Conservation (phyloP, 2,888 invertebrate species). For the Notodonta ziczac region DNA sequence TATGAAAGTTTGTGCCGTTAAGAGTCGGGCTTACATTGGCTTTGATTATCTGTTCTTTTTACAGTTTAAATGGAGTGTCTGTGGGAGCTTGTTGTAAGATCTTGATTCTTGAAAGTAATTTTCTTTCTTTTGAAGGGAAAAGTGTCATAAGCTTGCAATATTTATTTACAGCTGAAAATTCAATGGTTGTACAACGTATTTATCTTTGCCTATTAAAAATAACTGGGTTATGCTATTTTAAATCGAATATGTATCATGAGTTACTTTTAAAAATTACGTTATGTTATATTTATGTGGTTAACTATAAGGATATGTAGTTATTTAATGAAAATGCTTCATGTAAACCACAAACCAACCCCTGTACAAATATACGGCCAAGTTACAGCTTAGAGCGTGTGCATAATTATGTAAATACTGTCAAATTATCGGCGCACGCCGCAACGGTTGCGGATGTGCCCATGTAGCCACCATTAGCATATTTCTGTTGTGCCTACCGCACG, state of each 20-base stretch:
- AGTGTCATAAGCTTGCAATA: background rate
- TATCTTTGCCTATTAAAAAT: too few relatives aligned
- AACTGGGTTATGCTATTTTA: too few relatives aligned
- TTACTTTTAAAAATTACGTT: too few relatives aligned
- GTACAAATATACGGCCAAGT: background rate
- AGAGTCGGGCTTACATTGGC: conserved; percentile 21
- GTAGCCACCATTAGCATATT: background rate
- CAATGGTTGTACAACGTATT: too few relatives aligned
- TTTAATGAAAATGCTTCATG: too few relatives aligned
- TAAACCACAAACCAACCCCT: background rate
- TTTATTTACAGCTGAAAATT: background rate
- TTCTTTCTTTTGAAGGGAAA: background rate
- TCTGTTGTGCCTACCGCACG: background rate
- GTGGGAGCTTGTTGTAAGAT: conserved; percentile 16
- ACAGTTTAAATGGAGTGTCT: conserved; percentile 33
- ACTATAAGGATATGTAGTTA: too few relatives aligned
- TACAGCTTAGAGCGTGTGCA: background rate
- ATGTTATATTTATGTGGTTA: too few relatives aligned
- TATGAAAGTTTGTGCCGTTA: conserved; percentile 32
- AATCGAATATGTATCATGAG: too few relatives aligned
- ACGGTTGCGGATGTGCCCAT: background rate
- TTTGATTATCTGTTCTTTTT: conserved; percentile 33
- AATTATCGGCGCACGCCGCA: background rate
- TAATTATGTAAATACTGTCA: conserved; percentile 2
- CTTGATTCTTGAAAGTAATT: background rate